Base-by-base conservation (phyloP, 2,797 vertebrate species). In the Mallotus villosus region DNA sequence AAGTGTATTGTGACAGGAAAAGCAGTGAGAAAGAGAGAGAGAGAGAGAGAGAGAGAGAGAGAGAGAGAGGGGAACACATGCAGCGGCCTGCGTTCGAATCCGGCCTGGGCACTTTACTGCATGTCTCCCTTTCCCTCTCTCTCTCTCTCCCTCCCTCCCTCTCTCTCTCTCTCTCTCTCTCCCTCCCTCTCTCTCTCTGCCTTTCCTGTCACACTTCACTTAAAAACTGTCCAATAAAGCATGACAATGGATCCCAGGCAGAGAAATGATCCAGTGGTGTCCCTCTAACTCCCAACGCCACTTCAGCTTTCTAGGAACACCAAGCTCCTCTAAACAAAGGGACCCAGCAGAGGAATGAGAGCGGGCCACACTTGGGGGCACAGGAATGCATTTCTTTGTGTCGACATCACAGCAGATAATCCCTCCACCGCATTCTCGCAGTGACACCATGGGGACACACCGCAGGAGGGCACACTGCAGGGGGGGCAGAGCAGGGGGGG, bases 371-470 rank as follows among this genome's bases (percentile, higher is more conserved):
- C 64, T 67, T 25, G 49, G 51, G 19, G 46, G 65, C 46, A 19
- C 21, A 46, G 24, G 46, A 67, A 67, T 67, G 65, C 49, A 67
- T 67, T 67, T 49, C 65, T 67, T 51, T 53, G 49, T 55, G 46
- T 25, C 49, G 65, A 67, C 65, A 49, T 60, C 58, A 70, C 32
- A 22, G 59, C 59, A 70, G 68, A 70, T 70, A 61, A 70, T 49
- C 34, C 68, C 68, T 27, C 58, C 41, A n/a, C 62, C 68, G 29
- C 68, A 70, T 70, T 70, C 59, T 70, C 41, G 16, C 29, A 21
- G 55, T 68, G 67, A 68, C 67, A 22, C 67, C 67, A 68, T 68
- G 55, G 67, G 55, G 67, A 46, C 58, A 59, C 67, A 59, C 55
- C 32, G 22, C 67, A 59, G 67, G 67, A 25, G 64, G 19, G 16